Evolutionary conservation across 2,888 invertebrate genomes (phyloP), one percentile per base, ranked within the genome.

Genomic region (Lasioglossum leucozonium): DNA sequence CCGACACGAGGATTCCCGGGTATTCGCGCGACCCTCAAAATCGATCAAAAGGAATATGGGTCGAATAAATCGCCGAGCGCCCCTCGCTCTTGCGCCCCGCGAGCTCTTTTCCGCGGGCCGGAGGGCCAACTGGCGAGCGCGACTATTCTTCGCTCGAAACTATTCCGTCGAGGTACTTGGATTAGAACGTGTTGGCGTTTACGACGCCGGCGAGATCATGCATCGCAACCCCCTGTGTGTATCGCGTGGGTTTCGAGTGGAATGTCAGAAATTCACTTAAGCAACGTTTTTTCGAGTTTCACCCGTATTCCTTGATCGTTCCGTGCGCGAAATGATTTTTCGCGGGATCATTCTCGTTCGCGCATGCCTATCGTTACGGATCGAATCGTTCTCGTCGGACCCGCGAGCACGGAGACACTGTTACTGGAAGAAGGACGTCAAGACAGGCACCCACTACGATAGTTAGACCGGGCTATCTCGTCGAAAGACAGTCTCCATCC

Each of bases 391-490:
- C 55, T 83, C 67, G 77, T 78, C 69, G 71, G 78, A 82, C 71
- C 81, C 78, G 82, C 77, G 79, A 77, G 22, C 26, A 62, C 34
- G 40, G n/a, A 22, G 37, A 73, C 81, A 44, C 69, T 81, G 62
- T 74, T 77, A 34, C 37, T 69, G 58, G 62, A 78, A 72, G 72
- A 72, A 88, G 87, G 79, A 80, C 58, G 67, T 78, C 84, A 77
- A 73, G 82, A 88, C 89, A 77, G 78, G 78, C 86, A 84, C 40
- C 86, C 89, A 79, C 75, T 86, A 44, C 74, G 69, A 85, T 84
- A 89, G 84, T 89, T 89, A 89, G 89, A 89, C 89, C 89, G 90
- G 89, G 90, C 90, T 89, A 86, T 86, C 84, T 89, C 77, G 81
- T 84, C 84, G 82, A 88, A 86, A 79, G 82, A 88, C 90, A 81